phyloP scores from a whole-genome alignment of 2,888 invertebrate species.

The Ceriagrion tenellum region DNA sequence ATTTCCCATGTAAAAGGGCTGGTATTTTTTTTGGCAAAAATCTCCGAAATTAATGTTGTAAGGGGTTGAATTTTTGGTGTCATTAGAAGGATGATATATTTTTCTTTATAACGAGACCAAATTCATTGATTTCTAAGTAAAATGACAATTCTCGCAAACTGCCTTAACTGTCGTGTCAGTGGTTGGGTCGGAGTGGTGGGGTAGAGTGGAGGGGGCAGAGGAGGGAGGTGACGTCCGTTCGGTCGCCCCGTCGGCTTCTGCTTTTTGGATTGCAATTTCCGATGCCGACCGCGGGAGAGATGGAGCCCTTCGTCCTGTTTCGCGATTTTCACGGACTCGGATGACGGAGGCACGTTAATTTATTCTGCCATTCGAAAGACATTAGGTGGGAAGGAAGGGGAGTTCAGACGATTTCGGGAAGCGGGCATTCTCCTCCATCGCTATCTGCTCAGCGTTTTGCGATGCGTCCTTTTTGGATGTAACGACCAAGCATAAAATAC shows the following conservation, averaged over 20 bases:
- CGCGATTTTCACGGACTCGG: background rate
- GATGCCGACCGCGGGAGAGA: background rate
- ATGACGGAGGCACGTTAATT: background rate
- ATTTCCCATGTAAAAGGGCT: no score
- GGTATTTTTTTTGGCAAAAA: no score
- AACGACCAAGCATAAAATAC: background rate
- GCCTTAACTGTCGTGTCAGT: slow-evolving; percentile 53
- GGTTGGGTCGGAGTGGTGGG: slow-evolving; percentile 10
- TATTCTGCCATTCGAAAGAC: slow-evolving; percentile 48
- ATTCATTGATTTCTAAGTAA: no score
- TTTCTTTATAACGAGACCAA: no score
- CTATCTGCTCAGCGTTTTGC: background rate
- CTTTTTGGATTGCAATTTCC: slow-evolving; percentile 54
- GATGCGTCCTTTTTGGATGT: background rate
- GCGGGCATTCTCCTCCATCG: background rate
- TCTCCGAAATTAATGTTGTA: no score
- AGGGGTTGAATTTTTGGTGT: no score
- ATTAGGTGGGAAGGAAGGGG: background rate
- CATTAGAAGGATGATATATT: no score
- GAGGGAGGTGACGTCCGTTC: no score
- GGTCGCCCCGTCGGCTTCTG: background rate
- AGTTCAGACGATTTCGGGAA: background rate
- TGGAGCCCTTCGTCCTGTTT: background rate
- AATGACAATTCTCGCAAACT: no score
- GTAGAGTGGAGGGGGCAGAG: no score